These are phyloP conservation scores for Drosophila basisetae DNA, from an alignment of 2,888 invertebrate genomes.

Conservation along the genomic window DNA sequence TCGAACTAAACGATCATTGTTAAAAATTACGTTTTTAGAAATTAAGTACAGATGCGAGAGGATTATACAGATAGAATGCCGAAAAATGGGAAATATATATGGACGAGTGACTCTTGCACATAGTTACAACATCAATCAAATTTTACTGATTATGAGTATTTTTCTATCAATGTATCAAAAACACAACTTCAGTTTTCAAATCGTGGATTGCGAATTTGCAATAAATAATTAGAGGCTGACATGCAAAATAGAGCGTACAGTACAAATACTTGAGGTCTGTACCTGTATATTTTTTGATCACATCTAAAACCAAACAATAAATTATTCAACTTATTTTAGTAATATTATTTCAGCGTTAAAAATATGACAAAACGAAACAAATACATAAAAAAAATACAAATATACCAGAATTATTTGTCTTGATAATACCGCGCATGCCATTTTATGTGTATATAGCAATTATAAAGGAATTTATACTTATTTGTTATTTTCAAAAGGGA, in stretches of 20 bases:
- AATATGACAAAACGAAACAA: constrained; percentile 3
- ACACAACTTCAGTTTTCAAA: background rate
- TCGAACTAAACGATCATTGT: background rate
- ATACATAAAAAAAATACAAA: constrained; percentile 6
- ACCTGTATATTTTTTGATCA: constrained; percentile 13
- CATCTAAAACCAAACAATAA: constrained; percentile 16
- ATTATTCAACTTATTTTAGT: constrained; percentile 7
- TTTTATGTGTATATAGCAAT: constrained; percentile 36
- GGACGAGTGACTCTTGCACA: constrained; percentile 30
- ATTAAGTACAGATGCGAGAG: constrained; percentile 4
- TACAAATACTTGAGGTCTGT: constrained; percentile 15
- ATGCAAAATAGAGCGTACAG: constrained; percentile 37
- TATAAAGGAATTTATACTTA: constrained; percentile 28
- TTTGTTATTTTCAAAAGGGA: constrained; percentile 7
- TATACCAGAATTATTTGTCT: constrained; percentile 26
- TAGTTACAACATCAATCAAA: constrained; percentile 46
- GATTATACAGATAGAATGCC: constrained; percentile 6
- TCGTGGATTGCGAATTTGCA: constrained; percentile 3
- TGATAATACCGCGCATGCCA: constrained; percentile 50
- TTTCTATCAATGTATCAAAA: constrained; percentile 17
- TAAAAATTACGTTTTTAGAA: background rate
- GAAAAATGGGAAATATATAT: constrained; percentile 12
- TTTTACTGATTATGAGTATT: constrained; percentile 26
- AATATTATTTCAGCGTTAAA: constrained; percentile 25
- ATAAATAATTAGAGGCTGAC: constrained; percentile 14